Conservation (phyloP, 2,797 vertebrate species). For the Tragelaphus oryx region DNA sequence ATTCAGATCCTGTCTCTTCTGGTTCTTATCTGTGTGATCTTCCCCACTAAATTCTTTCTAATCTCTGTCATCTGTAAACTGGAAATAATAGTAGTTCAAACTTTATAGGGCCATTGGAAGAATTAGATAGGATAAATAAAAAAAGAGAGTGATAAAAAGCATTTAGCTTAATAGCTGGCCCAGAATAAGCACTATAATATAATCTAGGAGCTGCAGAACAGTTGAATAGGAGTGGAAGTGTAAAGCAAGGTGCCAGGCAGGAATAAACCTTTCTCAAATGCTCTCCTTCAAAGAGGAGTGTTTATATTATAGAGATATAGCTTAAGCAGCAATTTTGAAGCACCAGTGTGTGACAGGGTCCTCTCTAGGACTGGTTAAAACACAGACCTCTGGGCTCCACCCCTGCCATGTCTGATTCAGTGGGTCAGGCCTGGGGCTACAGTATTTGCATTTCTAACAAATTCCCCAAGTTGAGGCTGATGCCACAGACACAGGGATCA, state of each 20-base stretch:
- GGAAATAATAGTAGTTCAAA: not conserved
- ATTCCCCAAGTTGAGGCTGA: not conserved
- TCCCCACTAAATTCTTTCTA: not conserved
- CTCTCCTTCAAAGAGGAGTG: not conserved
- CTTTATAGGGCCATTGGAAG: not conserved
- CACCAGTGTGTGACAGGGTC: not conserved
- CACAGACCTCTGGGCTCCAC: accelerated
- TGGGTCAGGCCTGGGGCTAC: not conserved
- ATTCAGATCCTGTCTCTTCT: not conserved
- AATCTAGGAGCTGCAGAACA: not conserved
- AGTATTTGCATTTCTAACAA: not conserved
- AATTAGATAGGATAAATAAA: not conserved
- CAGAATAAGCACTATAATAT: not conserved
- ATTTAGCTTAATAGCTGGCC: not conserved
- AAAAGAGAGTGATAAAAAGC: not conserved
- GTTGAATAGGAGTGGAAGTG: not conserved
- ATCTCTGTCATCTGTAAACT: not conserved
- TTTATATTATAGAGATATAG: not conserved
- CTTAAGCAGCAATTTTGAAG: not conserved
- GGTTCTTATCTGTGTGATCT: not conserved
- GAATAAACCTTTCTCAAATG: not conserved
- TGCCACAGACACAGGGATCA: not conserved
- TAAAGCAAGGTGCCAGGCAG: not conserved
- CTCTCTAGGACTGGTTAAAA: not conserved
- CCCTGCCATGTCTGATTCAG: not conserved